Conservation (phyloP, 2,113 vertebrate species). For the Rattus rattus region DNA sequence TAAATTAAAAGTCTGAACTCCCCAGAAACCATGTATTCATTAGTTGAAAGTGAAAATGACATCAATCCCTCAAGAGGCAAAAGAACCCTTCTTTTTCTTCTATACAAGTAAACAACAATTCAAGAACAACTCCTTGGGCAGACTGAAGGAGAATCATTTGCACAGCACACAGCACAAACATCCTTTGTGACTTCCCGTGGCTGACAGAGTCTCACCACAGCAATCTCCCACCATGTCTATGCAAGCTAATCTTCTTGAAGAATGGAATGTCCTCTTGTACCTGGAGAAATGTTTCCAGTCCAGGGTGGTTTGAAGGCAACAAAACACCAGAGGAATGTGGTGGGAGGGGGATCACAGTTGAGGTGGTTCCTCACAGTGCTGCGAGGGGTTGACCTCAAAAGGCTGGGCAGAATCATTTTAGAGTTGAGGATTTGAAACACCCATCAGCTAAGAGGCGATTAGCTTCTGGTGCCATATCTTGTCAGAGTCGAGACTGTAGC, state of each 20-base stretch:
- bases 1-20: not conserved
- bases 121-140: not conserved
- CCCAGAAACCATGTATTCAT: not conserved
- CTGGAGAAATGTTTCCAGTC: not conserved
- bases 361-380: not conserved
- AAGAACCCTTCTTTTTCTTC: not conserved
- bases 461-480: not conserved
- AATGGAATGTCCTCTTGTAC: not conserved
- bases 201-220: not conserved
- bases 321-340: accelerated
- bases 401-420: not conserved
- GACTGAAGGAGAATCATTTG: not conserved
- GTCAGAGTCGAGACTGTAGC: not conserved
- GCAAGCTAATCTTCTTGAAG: not conserved
- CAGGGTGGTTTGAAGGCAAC: not conserved
- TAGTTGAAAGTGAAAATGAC: not conserved
- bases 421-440: not conserved
- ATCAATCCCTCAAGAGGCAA: not conserved
- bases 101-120: not conserved
- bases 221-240: not conserved
- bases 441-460: not conserved
- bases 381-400: not conserved
- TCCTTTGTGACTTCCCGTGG: not conserved
- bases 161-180: not conserved
- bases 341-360: no score